phyloP scores from a whole-genome alignment of 2,797 vertebrate species.

The Enteromius argenteus region DNA sequence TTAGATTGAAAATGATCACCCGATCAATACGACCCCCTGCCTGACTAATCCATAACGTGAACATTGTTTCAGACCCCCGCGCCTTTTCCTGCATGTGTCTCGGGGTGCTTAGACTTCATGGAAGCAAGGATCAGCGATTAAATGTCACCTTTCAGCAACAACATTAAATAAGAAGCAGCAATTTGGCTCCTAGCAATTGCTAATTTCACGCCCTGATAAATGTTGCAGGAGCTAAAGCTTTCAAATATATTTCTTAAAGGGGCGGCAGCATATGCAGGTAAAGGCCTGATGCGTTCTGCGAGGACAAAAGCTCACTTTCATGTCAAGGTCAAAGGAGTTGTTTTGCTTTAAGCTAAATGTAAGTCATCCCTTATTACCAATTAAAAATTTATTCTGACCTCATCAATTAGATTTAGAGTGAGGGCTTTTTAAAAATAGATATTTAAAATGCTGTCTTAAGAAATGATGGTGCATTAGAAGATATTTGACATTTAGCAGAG shows the following conservation, averaged over 20 bases:
- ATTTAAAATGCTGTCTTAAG: conserved; percentile 17
- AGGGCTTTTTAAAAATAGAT: conserved; percentile 36
- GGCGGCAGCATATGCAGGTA: conserved; percentile 54
- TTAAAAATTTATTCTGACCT: conserved; percentile 39
- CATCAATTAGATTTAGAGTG: conserved; percentile 45
- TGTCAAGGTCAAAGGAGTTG: conserved; percentile 60
- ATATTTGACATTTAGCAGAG: conserved; percentile 38
- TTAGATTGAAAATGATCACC: conserved; percentile 66
- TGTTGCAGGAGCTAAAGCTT: conserved; percentile 72
- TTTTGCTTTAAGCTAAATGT: conserved; percentile 46
- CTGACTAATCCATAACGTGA: conserved; percentile 63
- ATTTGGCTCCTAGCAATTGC: conserved; percentile 74
- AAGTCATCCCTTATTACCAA: conserved; percentile 26
- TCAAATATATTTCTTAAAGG: conserved; percentile 70
- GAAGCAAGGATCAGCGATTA: conserved; percentile 72
- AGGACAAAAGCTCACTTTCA: conserved; percentile 41
- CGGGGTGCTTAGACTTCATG: conserved; percentile 66
- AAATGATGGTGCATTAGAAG: conserved; percentile 7
- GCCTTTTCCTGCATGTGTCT: conserved; percentile 58
- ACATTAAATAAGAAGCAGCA: conserved; percentile 75
- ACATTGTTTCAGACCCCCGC: conserved; percentile 57
- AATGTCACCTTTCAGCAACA: conserved; percentile 75
- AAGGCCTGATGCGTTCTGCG: conserved; percentile 38
- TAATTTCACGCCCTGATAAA: conserved; percentile 77
- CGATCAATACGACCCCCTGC: conserved; percentile 63